Base-by-base conservation (phyloP, 30 jellyfish, hydroid and myxozoan genomes). In the Nemopilema nomurai region DNA sequence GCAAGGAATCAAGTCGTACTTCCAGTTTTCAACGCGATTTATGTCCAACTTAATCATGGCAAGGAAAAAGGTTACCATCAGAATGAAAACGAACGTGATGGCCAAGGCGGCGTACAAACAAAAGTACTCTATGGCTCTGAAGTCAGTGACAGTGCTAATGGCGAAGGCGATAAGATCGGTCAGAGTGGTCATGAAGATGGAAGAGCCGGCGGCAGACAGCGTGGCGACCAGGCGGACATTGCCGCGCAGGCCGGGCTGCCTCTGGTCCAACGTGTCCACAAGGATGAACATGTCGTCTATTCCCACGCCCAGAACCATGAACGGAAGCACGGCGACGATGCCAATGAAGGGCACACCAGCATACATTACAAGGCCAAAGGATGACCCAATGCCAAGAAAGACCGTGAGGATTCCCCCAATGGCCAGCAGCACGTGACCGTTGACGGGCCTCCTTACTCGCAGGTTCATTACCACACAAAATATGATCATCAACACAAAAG, bases 241-340 rank as follows among this genome's bases (percentile, higher is more conserved):
- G 27, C 97, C 97, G 27, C 68, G 86, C 26, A 89, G 8, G 20
- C 69, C 51, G 8, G 89, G 69, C 62, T 84, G 92, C 32, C 89
- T 74, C 49, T 97, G 89, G 72, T 94, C 99, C 18, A 94, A 69
- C 26, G 95, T 77, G 69, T 94, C 96, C 30, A 90, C 87, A 0
- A 94, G 74, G 51, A 94, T 94, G 67, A 94, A 94, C 82, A 94
- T 94, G 69, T 94, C 93, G 51, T 94, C 99, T 20, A 94, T 94
- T n/a, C 97, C 99, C 1, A 94, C 97, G 25, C 99, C 99, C 17
- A 94, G 79, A n/a, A 94, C 88, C 78, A 94, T 72, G 74, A 94
- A 94, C n/a, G 99, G 99, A 74, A 94, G 83, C 16, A 94, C 97
- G 17, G 97, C 99, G 18, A 80, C 99, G 71, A 94, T 84, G 57